Conservation (phyloP, 1,140 invertebrate species). For the Triops longicaudatus region DNA sequence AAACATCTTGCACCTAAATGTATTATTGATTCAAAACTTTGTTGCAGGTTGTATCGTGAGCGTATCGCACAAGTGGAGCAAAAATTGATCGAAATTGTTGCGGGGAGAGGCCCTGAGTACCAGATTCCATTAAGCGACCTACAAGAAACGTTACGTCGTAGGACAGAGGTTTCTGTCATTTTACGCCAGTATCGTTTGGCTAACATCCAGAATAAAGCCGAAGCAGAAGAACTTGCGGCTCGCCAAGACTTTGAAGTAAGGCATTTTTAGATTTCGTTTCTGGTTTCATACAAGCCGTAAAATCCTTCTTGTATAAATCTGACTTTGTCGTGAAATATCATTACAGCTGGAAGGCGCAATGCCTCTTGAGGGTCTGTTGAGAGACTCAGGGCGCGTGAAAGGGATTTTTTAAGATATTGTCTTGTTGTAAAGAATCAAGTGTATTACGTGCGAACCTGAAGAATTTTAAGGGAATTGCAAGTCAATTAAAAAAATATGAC, state of each 20-base stretch:
- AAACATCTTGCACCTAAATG: slow-evolving; percentile 3
- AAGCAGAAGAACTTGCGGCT: slow-evolving; percentile 79
- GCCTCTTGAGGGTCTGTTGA: no score
- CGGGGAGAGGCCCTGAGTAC: slow-evolving; percentile 78
- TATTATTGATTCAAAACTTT: slow-evolving; percentile 20
- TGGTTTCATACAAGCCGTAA: slow-evolving; percentile 22
- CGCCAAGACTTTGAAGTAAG: slow-evolving; percentile 75
- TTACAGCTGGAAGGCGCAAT: no score
- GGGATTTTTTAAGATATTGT: no score
- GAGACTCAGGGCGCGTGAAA: no score
- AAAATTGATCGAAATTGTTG: slow-evolving; percentile 73
- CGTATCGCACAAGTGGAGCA: slow-evolving; percentile 70
- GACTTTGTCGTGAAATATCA: no score
- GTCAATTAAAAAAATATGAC: no score
- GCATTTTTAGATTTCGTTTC: slow-evolving; percentile 22
- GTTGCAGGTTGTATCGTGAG: slow-evolving; percentile 66
- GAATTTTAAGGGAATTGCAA: no score
- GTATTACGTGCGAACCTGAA: no score
- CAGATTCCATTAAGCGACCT: slow-evolving; percentile 71
- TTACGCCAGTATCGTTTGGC: slow-evolving; percentile 63
- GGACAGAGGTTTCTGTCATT: slow-evolving; percentile 82
- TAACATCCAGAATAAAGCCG: slow-evolving; percentile 78
- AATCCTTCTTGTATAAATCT: no score
- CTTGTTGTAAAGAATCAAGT: no score
- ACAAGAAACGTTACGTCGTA: slow-evolving; percentile 73